Evolutionary conservation across 2,888 invertebrate genomes (phyloP), one percentile per base, ranked within the genome.

Genomic region (Seira ritae): DNA sequence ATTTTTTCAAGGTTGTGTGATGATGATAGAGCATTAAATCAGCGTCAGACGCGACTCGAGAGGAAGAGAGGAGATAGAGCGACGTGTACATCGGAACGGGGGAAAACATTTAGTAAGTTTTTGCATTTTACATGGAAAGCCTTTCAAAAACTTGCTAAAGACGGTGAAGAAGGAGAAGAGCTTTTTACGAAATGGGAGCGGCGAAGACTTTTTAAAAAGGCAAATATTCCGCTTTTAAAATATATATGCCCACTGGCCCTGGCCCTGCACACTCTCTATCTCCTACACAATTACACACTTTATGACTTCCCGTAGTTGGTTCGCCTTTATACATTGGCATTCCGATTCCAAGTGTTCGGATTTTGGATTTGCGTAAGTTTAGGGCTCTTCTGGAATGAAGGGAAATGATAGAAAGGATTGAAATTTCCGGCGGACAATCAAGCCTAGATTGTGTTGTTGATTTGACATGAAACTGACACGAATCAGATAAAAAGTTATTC

Each of bases 381-480:
- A n/a, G n/a, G n/a, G n/a, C n/a, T n/a, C n/a, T n/a, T n/a, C n/a
- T n/a, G n/a, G n/a, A n/a, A n/a, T n/a, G n/a, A n/a, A n/a, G 68
- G 24, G n/a, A 19, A 68, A 23, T 24, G 67, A 65, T 66, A 24
- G n/a, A 66, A 65, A 22, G 37, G 55, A 55, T 60, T 62, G 42
- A 62, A 73, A 73, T 31, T 60, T 73, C 73, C 50, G 50, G 15
- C 50, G 50, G 50, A 50, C 50, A 50, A 50, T 50, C 6, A 73
- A 62, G 62, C 22, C 8, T 73, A 69, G 69, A 70, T 77, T 70
- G 60, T 37, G 70, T 77, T 70, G 69, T 77, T 77, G 62, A 70
- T 77, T 77, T 77, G 77, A 77, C 77, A 62, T 19, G 70, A 31
- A 70, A 77, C 70, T 60, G 77, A 77, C 77, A 70, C 70, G 60